Conservation (phyloP, 2,113 vertebrate species). For the Calidris pugnax region DNA sequence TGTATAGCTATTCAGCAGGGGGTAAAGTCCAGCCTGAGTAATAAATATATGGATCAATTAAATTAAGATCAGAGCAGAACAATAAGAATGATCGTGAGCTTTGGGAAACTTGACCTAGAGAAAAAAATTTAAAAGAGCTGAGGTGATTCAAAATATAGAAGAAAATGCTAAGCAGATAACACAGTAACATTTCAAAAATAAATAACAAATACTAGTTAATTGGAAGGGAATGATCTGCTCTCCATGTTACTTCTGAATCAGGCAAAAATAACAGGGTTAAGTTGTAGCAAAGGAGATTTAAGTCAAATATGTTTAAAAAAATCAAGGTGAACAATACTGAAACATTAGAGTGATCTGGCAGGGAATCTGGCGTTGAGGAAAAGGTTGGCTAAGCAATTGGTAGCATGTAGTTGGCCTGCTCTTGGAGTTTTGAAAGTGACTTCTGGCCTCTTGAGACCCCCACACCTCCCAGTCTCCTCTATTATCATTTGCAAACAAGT, state of each 20-base stretch:
- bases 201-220: not conserved
- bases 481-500: not conserved
- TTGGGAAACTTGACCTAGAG: not conserved
- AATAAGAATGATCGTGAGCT: not conserved
- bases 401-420: not conserved
- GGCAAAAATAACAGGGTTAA: not conserved
- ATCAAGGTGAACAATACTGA: not conserved
- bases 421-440: not conserved
- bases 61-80: not conserved
- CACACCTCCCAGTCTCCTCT: not conserved
- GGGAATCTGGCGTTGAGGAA: not conserved
- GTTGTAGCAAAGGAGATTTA: not conserved
- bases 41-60: not conserved
- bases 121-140: not conserved
- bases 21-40: not conserved
- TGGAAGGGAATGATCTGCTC: not conserved
- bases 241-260: not conserved
- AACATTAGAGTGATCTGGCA: not conserved
- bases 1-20: not conserved
- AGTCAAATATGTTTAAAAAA: not conserved
- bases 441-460: not conserved
- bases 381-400: not conserved
- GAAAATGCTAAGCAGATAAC: not conserved
- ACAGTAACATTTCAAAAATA: not conserved
- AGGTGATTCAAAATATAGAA: not conserved